Percentiles rank a stretch among this genome's conserved stretches.
Conservation (phyloP, 2,113 vertebrate genomes). For the Tauraco erythrolophus region DNA sequence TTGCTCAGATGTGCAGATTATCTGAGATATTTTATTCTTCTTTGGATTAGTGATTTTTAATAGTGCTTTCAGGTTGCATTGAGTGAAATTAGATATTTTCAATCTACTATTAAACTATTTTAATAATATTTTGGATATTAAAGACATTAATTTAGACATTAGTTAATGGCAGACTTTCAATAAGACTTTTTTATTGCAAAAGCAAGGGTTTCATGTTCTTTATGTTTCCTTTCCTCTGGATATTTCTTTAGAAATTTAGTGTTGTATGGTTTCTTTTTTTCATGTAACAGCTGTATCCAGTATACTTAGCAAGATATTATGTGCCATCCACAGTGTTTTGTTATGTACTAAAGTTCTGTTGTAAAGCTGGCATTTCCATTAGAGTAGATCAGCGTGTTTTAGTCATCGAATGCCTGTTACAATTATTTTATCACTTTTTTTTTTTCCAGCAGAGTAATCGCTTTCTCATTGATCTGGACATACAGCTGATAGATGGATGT, state of each 20-base stretch:
- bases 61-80: background rate
- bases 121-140: background rate
- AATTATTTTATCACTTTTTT: slow-evolving; percentile 39
- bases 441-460: background rate
- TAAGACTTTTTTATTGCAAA: background rate
- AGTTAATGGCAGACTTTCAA: background rate
- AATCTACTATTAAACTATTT: background rate
- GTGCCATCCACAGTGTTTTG: background rate
- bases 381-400: background rate
- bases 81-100: background rate
- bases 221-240: background rate
- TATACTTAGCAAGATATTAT: background rate
- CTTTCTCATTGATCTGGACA: slow-evolving; percentile 50
- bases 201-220: background rate
- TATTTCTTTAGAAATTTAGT: background rate
- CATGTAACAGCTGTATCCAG: background rate
- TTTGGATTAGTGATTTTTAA: slow-evolving; percentile 30
- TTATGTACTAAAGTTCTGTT: background rate
- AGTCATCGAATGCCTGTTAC: slow-evolving; percentile 21
- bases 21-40: background rate
- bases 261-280: background rate
- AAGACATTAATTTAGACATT: background rate
- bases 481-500: background rate
- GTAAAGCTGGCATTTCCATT: slow-evolving; percentile 17
- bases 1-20: background rate